Evolutionary conservation across 2,113 vertebrate genomes (phyloP), one percentile per base, ranked within the genome.

Genomic region (Brachyhypopomus gauderio): DNA sequence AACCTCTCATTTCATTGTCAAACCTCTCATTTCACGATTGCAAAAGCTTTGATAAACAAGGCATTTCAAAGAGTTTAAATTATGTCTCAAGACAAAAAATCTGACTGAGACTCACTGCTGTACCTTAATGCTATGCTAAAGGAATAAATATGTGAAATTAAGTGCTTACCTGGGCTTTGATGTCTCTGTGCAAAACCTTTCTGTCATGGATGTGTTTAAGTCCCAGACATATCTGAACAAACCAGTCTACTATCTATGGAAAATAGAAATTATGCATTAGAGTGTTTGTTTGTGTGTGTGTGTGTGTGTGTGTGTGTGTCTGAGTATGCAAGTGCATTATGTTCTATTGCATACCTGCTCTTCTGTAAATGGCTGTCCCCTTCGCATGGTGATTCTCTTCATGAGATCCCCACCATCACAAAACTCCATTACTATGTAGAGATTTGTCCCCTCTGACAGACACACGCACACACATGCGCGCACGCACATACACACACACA

Each of bases 401-500:
- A 97, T 95, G 86, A 98, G 91, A 82, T 98, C 97, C 69, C 96
- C 97, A 86, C 96, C 95, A 11, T 97, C 96, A 88, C 97, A 98
- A 74, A 93, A 97, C 85, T 99, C 96, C 96, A 97, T 98, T 58
- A 98, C 92, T 79, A 98, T 98, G 60, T 92, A 96, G 1, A 98
- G 88, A 23, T 85, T 93, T 86, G 88, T 91, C 6, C 83, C 84
- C 85, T 98, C 97, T 98, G 80, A 86, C 87, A 74, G 56, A 79
- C 25, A 78, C 62, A 73, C 55, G 69, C 22, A 80, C 77, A 75
- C 38, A 74, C 62, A 81, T 59, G 62, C 52, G 76, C 23, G 23
- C 72, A 22, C 8, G 58, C 41, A 80, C 19, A 77, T 2, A 25
- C 25, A 66, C 23, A 74, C 62, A 81, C 64, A 67, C 52, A 79